phyloP scores from a whole-genome alignment of 2,888 invertebrate species.

The Sarcophaga rosellei region DNA sequence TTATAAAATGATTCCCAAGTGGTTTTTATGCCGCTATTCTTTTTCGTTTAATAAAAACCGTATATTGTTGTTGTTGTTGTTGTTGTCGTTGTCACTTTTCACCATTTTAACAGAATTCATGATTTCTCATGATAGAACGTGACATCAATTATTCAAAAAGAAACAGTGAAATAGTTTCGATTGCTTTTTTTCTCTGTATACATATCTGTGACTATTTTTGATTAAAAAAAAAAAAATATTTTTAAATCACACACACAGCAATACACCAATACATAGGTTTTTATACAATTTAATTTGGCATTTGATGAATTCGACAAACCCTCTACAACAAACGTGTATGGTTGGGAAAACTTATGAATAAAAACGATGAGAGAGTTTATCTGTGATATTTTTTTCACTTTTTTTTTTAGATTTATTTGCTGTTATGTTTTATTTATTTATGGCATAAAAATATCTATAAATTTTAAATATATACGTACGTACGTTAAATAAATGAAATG shows the following conservation, averaged over 20 bases:
- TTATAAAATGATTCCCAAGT: neutral
- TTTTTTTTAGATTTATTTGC: slow-evolving; percentile 9
- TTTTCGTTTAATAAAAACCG: too few relatives aligned
- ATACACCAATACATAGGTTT: neutral
- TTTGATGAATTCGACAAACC: slow-evolving; percentile 31
- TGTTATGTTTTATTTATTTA: slow-evolving; percentile 43
- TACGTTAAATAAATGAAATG: slow-evolving; percentile 1
- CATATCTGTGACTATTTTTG: neutral
- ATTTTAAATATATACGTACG: slow-evolving; percentile 22
- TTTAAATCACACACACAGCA: neutral
- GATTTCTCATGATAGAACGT: slow-evolving; percentile 56
- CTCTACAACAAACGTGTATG: neutral
- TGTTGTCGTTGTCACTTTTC: slow-evolving; percentile 23
- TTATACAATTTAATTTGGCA: slow-evolving; percentile 3
- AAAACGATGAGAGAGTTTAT: neutral
- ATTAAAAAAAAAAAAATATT: neutral
- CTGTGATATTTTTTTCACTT: slow-evolving; percentile 2
- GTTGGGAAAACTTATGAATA: too few relatives aligned
- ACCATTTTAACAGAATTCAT: slow-evolving; percentile 52
- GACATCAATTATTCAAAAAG: slow-evolving; percentile 66
- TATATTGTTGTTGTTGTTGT: slow-evolving; percentile 10
- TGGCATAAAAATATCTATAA: slow-evolving; percentile 44
- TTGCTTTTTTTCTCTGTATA: neutral
- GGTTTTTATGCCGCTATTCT: neutral
- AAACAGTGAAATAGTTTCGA: neutral